phyloP scores from a whole-genome alignment of 2,888 invertebrate species.

The Coelopa pilipes region DNA sequence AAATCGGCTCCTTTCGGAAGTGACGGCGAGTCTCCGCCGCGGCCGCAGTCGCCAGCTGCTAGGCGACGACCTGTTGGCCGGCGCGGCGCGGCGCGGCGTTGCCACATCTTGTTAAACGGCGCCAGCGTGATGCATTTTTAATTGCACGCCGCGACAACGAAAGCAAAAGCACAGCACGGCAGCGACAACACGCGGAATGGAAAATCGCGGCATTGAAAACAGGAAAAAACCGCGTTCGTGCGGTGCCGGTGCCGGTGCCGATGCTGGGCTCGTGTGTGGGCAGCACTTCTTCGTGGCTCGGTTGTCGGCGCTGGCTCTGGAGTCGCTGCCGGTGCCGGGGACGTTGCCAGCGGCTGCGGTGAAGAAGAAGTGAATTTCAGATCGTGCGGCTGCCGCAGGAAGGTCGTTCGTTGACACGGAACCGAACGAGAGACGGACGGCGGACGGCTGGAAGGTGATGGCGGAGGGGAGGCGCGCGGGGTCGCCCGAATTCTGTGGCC shows the following conservation, averaged over 20 bases:
- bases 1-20: too few relatives aligned
- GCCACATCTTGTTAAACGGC: slow-evolving; percentile 27
- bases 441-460: too few relatives aligned
- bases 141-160: slow-evolving; percentile 20
- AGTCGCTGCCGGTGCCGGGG: slow-evolving; percentile 12
- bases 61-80: too few relatives aligned
- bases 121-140: slow-evolving; percentile 24
- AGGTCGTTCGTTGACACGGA: slow-evolving; percentile 35
- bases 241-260: too few relatives aligned
- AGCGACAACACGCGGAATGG: neutral
- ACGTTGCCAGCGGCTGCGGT: neutral
- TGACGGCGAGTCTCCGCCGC: too few relatives aligned
- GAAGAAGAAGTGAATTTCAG: slow-evolving; percentile 21
- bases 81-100: neutral
- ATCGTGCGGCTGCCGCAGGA: slow-evolving; percentile 28
- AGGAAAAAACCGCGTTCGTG: neutral
- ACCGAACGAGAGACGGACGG: slow-evolving; percentile 13
- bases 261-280: neutral
- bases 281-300: neutral
- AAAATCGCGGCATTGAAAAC: slow-evolving; percentile 6
- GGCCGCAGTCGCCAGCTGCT: too few relatives aligned
- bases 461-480: too few relatives aligned
- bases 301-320: slow-evolving; percentile 20
- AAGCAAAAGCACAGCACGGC: neutral
- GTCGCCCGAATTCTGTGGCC: too few relatives aligned